Base-by-base conservation (phyloP, 1,140 invertebrate species). In the Aphaenogaster rudis region DNA sequence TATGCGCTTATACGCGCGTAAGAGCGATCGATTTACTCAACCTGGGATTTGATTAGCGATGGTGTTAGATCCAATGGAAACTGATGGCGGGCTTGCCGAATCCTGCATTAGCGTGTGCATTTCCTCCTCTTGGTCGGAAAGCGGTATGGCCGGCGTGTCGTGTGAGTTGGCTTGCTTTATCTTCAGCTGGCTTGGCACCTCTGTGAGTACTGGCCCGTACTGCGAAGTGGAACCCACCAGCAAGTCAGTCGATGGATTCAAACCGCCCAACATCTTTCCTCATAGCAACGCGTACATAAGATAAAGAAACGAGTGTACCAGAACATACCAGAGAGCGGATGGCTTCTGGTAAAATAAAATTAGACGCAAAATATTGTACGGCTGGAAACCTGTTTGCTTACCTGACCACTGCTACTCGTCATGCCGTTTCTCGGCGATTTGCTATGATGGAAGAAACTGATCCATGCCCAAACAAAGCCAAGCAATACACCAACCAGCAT, bases 171-270 rank as follows among this genome's bases (percentile, higher is more conserved):
- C 86, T 85, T 93, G 88, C 81, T 95, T 95, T 90, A 92, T 76
- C 87, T 94, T 94, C 88, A 94, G 61, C 86, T 95, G 94, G 64
- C 94, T 94, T 54, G 95, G 95, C 84, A 95, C 88, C 92, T 95
- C 95, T 36, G 95, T 95, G 69, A 95, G 95, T 94, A 95, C 95
- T 84, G 95, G 95, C 92, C 95, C 95, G 94, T 95, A 95, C 95
- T 95, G 95, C 95, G 94, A 95, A 95, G 95, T 94, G 94, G 95
- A 95, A 95, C 95, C 95, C 95, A 95, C 95, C 95, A 95, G 95
- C 94, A 95, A 95, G 94, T 95, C 95, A 95, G 95, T 95, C 66
- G 95, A 95, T 94, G 95, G 95, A 93, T 95, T 95, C 95, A 95
- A 95, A 95, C 95, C 95, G 95, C 95, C 95, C 95, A 95, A 95